Evolutionary conservation across 2,113 vertebrate species (phyloP).

Genomic region (Gymnobelideus leadbeateri): DNA sequence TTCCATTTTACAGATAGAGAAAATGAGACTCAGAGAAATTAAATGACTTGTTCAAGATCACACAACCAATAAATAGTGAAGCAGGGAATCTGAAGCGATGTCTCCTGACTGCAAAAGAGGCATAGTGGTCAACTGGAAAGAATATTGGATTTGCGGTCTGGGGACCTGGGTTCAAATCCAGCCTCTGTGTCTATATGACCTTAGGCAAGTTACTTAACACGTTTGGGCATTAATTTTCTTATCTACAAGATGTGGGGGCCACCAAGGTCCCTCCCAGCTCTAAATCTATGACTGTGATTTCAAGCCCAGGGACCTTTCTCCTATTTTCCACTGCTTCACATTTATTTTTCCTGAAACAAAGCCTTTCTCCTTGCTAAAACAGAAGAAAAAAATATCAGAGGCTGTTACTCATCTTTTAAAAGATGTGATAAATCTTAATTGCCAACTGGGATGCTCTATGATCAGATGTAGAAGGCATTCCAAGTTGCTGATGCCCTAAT

Average conservation of each 20-base stretch:
- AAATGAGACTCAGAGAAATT: neutral
- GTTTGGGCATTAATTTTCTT: neutral
- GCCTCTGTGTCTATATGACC: neutral
- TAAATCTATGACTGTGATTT: neutral
- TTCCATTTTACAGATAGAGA: neutral
- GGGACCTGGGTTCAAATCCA: neutral
- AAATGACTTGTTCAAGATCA: neutral
- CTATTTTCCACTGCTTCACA: neutral
- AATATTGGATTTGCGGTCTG: neutral
- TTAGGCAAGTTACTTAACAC: neutral
- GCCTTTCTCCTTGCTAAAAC: slow-evolving; percentile 50
- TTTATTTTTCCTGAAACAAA: slow-evolving; percentile 70
- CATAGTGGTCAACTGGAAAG: neutral
- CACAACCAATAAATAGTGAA: neutral
- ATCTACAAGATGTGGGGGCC: neutral
- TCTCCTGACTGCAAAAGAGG: neutral
- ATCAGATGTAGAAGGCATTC: slow-evolving; percentile 43
- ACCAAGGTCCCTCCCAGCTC: neutral
- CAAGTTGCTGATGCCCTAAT: slow-evolving; percentile 35
- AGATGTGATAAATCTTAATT: slow-evolving; percentile 13
- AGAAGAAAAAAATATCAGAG: slow-evolving; percentile 65
- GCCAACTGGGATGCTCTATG: slow-evolving; percentile 52
- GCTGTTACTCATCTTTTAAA: slow-evolving; percentile 51
- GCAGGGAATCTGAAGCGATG: neutral
- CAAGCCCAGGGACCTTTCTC: neutral